A percentile compares a stretch with the other conserved stretches of the same genome.
Conservation (phyloP, 2,888 invertebrate genomes). For the Sminthurides aquaticus region DNA sequence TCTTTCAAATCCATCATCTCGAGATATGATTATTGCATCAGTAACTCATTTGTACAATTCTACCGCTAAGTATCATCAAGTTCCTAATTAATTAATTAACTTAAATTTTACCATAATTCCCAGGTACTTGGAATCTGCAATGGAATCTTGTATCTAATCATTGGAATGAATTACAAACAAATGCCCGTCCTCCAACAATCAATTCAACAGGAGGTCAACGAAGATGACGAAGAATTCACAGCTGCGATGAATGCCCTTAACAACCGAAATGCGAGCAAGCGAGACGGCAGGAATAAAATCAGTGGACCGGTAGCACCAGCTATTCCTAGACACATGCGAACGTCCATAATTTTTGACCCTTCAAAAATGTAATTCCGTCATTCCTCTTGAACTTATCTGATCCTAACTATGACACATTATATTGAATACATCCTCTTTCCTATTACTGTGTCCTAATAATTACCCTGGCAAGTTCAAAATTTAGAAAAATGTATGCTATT, state of each 20-base stretch:
- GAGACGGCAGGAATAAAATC: not conserved
- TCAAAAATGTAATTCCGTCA: not conserved
- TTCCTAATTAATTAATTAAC: too few relatives aligned
- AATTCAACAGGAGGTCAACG: not conserved
- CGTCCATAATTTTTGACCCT: not conserved
- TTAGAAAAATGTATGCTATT: too few relatives aligned
- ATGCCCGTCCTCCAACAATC: not conserved
- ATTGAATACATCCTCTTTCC: too few relatives aligned
- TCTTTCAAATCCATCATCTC: not conserved
- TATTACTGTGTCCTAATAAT: too few relatives aligned
- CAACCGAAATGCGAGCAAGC: not conserved
- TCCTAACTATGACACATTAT: too few relatives aligned
- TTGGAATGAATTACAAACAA: slow-evolving; percentile 7
- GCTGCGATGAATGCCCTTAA: not conserved
- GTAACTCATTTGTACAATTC: not conserved
- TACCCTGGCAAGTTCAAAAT: too few relatives aligned
- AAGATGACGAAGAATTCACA: not conserved
- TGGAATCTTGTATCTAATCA: slow-evolving; percentile 10
- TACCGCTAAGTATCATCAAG: too few relatives aligned
- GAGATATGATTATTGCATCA: not conserved
- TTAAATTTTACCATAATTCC: too few relatives aligned
- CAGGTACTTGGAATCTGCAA: slow-evolving; percentile 13
- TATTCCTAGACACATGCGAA: not conserved
- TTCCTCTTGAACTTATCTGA: too few relatives aligned
- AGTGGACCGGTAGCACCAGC: not conserved